These are phyloP conservation scores for Amblyteles armatorius DNA, from an alignment of 2,888 invertebrate genomes.

Conservation along the genomic window DNA sequence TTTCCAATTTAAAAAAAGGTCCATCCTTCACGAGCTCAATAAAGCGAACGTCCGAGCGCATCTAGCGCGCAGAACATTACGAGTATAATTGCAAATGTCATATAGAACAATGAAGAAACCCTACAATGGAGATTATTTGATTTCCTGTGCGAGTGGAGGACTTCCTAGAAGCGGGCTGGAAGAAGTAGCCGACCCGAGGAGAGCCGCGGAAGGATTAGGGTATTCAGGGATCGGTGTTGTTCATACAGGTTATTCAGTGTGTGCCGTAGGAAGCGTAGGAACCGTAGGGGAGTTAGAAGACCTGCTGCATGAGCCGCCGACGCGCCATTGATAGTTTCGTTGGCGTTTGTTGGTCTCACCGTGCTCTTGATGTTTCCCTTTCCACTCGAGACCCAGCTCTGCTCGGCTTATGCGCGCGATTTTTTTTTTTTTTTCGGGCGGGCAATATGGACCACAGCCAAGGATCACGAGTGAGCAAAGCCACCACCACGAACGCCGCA, in stretches of 20 bases:
- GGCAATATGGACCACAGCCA: neutral
- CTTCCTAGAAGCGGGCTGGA: constrained; percentile 55
- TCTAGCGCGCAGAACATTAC: constrained; percentile 45
- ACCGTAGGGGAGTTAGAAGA: constrained; percentile 34
- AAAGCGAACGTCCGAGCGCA: constrained; percentile 5
- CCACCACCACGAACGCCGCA: constrained; percentile 50
- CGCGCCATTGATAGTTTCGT: constrained; percentile 52
- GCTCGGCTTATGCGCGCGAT: constrained; percentile 2
- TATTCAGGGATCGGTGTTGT: constrained; percentile 42
- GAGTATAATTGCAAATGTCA: constrained; percentile 60
- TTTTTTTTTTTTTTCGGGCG: no score
- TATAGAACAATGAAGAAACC: constrained; percentile 44
- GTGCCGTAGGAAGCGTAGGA: neutral
- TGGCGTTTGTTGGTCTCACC: constrained; percentile 50
- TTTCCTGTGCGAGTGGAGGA: constrained; percentile 63
- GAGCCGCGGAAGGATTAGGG: constrained; percentile 56
- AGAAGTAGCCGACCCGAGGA: constrained; percentile 34
- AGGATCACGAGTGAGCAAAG: constrained; percentile 70
- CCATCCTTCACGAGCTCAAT: neutral
- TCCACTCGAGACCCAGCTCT: constrained; percentile 57
- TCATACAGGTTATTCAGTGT: constrained; percentile 56
- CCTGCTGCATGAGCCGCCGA: constrained; percentile 33
- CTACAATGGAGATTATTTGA: constrained; percentile 64
- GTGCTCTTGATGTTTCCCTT: constrained; percentile 66
- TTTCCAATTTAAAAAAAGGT: neutral